A percentile compares a stretch with the other conserved stretches of the same genome.
Conservation (phyloP, 2,888 invertebrate species). For the Rhagophthalmus giganteus region DNA sequence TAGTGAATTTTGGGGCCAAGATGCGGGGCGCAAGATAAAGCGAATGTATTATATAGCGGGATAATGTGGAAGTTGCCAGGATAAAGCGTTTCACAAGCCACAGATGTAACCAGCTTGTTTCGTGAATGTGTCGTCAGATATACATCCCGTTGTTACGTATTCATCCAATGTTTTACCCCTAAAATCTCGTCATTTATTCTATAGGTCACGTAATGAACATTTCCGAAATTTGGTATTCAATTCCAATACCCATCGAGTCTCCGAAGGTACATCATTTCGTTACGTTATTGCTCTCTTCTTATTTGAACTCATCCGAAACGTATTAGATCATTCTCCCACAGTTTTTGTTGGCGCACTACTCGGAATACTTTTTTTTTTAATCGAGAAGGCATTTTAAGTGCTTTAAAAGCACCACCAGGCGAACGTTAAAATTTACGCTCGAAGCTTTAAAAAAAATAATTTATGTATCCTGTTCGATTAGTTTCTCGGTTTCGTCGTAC, state of each 20-base stretch:
- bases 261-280: constrained; percentile 21
- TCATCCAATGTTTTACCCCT: constrained; percentile 36
- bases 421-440: constrained; percentile 25
- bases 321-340: constrained; percentile 11
- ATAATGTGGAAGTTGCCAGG: constrained; percentile 4
- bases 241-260: constrained; percentile 40
- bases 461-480: constrained; percentile 27
- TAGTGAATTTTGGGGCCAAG: constrained; percentile 2
- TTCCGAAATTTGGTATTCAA: constrained; percentile 51
- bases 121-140: constrained; percentile 12
- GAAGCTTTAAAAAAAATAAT: constrained; percentile 21
- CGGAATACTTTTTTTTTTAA: constrained; percentile 15
- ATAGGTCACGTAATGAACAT: constrained; percentile 52
- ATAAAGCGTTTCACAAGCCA: constrained; percentile 11
- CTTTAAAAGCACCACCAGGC: constrained; percentile 20
- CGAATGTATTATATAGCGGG: background rate
- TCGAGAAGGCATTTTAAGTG: constrained; percentile 20
- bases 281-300: constrained; percentile 18
- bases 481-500: constrained; percentile 3
- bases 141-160: constrained; percentile 29
- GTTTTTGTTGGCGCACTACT: constrained; percentile 3
- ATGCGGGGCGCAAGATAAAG: constrained; percentile 7
- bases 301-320: constrained; percentile 9
- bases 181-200: constrained; percentile 41
- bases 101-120: constrained; percentile 27